These are phyloP conservation scores for Gnathonemus echidnorhynchus DNA, from an alignment of 2,113 vertebrate species.

Conservation along the genomic window DNA sequence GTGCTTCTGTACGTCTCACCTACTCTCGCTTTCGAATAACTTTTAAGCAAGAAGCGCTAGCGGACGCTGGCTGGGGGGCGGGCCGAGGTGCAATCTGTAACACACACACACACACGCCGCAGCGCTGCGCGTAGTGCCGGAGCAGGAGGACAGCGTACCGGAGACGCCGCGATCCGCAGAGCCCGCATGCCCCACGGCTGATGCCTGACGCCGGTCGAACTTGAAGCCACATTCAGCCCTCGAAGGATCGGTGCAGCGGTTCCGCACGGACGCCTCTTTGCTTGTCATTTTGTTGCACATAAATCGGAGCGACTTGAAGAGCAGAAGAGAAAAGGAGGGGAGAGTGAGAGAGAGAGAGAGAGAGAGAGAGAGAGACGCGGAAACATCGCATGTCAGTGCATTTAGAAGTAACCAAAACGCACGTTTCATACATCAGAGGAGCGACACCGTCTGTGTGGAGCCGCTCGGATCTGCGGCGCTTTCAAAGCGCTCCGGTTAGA, in stretches of 20 bases:
- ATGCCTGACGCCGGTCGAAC: background rate
- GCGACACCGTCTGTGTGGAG: background rate
- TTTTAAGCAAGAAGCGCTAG: constrained; percentile 12
- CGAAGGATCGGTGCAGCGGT: background rate
- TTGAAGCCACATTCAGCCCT: background rate
- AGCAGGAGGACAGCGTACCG: constrained; percentile 22
- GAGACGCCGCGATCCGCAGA: background rate
- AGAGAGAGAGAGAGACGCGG: background rate
- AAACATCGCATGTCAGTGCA: constrained; percentile 18
- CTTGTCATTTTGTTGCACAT: background rate
- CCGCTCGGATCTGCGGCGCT: background rate
- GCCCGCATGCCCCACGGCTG: background rate
- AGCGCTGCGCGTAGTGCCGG: constrained; percentile 28
- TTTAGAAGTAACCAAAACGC: constrained; percentile 17
- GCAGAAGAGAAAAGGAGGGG: background rate
- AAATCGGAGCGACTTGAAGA: background rate
- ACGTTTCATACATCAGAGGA: background rate
- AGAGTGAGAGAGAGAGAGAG: background rate
- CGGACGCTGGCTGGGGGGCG: constrained; percentile 52
- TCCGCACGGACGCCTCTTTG: background rate
- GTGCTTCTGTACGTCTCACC: background rate
- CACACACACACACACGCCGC: constrained; percentile 41
- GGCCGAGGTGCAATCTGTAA: constrained; percentile 71
- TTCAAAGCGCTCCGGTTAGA: background rate
- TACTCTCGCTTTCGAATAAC: background rate